phyloP scores from a whole-genome alignment of 2,888 invertebrate genomes.

The Xanthia icteritia region DNA sequence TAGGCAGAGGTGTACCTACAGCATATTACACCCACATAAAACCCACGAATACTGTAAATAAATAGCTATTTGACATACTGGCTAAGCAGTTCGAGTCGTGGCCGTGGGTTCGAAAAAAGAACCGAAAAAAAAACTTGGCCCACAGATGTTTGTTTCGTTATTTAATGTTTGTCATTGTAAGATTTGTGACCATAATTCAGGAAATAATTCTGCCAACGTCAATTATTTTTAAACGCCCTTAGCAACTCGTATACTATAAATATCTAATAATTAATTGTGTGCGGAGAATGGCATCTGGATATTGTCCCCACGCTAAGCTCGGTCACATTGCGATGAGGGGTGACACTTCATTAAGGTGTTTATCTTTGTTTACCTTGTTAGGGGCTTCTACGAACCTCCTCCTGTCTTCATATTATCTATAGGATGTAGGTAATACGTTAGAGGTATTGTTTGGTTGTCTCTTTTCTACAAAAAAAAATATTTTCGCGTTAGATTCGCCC shows the following conservation, averaged over 20 bases:
- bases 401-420: neutral
- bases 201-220: neutral
- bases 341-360: constrained; percentile 51
- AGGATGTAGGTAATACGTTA: neutral
- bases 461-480: neutral
- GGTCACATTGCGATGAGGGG: constrained; percentile 46
- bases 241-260: constrained; percentile 22
- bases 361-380: constrained; percentile 42
- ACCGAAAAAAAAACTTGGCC: neutral
- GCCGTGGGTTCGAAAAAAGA: neutral
- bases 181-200: constrained; percentile 24
- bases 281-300: constrained; percentile 23
- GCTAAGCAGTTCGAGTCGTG: neutral
- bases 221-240: constrained; percentile 24
- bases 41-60: neutral
- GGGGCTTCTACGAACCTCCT: neutral
- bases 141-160: constrained; percentile 12
- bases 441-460: neutral
- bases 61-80: neutral
- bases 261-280: constrained; percentile 49
- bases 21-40: no score
- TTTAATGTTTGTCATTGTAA: constrained; percentile 1
- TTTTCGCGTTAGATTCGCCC: neutral
- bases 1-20: no score
- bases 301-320: constrained; percentile 42